A percentile compares a stretch with the other conserved stretches of the same genome.
Conservation (phyloP, 2,113 vertebrate species). For the Pterocles orientalis region DNA sequence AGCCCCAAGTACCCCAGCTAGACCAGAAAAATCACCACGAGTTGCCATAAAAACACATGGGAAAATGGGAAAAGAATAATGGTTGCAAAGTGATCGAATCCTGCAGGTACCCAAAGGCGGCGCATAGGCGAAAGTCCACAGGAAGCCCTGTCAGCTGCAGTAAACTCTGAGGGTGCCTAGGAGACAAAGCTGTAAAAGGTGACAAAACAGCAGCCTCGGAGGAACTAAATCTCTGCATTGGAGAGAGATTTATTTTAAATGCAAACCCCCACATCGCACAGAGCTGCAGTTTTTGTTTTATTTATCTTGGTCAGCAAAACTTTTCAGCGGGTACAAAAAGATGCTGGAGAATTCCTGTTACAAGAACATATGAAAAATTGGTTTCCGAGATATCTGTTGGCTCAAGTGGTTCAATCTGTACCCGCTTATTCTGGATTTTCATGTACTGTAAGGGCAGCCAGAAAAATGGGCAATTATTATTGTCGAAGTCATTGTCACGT, state of each 20-base stretch:
- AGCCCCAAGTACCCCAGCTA: conserved; percentile 42
- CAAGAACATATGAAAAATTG: not conserved
- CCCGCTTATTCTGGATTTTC: not conserved
- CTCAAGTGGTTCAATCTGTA: not conserved
- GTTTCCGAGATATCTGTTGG: not conserved
- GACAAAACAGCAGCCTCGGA: not conserved
- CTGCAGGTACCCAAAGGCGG: conserved; percentile 43
- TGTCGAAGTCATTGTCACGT: not conserved
- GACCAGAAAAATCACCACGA: conserved; percentile 59
- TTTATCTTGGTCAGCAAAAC: not conserved
- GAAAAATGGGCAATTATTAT: not conserved
- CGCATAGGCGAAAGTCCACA: not conserved
- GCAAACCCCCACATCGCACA: not conserved
- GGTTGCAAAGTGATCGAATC: conserved; percentile 20
- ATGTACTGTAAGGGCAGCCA: not conserved
- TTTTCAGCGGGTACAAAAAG: not conserved
- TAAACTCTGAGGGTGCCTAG: conserved; percentile 33
- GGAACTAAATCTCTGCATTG: not conserved
- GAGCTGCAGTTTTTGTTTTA: not conserved
- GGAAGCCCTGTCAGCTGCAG: conserved; percentile 55
- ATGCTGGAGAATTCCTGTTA: not conserved
- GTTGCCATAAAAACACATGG: conserved; percentile 62
- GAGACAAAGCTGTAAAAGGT: conserved; percentile 52
- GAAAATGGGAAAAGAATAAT: conserved; percentile 56
- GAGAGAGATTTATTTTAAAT: conserved; percentile 3